A percentile compares a stretch with the other conserved stretches of the same genome.
Conservation (phyloP, 2,888 invertebrate species). For the Uropetala carovei region DNA sequence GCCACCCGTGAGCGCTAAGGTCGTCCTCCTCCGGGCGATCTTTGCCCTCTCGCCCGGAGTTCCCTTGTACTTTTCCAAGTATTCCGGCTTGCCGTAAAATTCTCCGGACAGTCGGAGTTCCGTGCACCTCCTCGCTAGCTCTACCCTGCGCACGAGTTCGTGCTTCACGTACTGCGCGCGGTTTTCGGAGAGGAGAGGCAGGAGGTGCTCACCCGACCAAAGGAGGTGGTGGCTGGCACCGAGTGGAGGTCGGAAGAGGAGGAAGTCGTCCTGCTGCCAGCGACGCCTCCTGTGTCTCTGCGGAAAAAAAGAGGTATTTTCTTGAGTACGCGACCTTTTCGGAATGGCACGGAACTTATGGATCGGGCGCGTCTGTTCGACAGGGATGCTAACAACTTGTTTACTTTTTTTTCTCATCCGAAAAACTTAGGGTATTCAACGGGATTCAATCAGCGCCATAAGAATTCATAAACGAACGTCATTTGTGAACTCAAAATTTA, state of each 20-base stretch:
- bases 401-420: not conserved
- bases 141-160: constrained; percentile 34
- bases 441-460: no score
- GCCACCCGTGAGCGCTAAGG: constrained; percentile 5
- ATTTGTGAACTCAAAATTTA: no score
- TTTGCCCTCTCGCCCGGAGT: constrained; percentile 42
- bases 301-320: not conserved
- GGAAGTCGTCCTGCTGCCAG: constrained; percentile 60
- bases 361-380: not conserved
- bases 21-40: constrained; percentile 14
- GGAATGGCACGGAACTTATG: not conserved
- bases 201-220: constrained; percentile 27
- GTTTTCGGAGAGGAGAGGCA: constrained; percentile 41
- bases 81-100: constrained; percentile 40
- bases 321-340: not conserved
- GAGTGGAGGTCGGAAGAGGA: constrained; percentile 36
- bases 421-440: not conserved
- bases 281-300: constrained; percentile 44
- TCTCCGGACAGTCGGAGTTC: constrained; percentile 37
- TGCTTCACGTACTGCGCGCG: constrained; percentile 35
- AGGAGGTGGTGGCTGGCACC: constrained; percentile 50
- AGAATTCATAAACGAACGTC: no score
- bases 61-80: constrained; percentile 50
- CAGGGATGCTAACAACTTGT: not conserved
- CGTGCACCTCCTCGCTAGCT: constrained; percentile 46